A percentile compares a stretch with the other conserved stretches of the same genome.
These are phyloP conservation scores for Chouioia cunea DNA, from an alignment of 2,888 invertebrate genomes.

Conservation along the genomic window DNA sequence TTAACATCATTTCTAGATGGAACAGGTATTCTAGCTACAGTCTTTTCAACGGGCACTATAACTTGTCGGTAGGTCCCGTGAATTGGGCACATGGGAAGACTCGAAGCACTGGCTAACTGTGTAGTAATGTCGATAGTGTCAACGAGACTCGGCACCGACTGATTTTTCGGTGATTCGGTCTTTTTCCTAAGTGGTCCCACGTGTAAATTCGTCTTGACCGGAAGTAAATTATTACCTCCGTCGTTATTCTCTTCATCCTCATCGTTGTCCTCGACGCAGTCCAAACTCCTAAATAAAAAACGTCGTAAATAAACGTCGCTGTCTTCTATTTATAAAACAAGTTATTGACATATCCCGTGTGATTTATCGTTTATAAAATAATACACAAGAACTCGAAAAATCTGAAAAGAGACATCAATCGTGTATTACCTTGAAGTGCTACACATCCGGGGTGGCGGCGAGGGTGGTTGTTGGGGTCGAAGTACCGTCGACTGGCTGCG, in stretches of 20 bases:
- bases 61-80: slow-evolving; percentile 49
- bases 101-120: slow-evolving; percentile 28
- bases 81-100: slow-evolving; percentile 56
- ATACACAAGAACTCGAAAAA: too few species aligned
- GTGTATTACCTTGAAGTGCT: slow-evolving; percentile 55
- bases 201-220: slow-evolving; percentile 63
- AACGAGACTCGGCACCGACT: slow-evolving; percentile 57
- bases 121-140: slow-evolving; percentile 51
- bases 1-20: slow-evolving; percentile 52
- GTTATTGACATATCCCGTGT: not conserved
- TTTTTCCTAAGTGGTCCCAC: slow-evolving; percentile 61
- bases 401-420: not conserved
- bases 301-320: not conserved
- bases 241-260: slow-evolving; percentile 55
- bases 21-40: slow-evolving; percentile 60
- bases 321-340: not conserved
- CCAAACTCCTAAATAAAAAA: slow-evolving; percentile 53
- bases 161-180: slow-evolving; percentile 57
- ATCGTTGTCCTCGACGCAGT: slow-evolving; percentile 59
- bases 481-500: slow-evolving; percentile 5
- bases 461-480: slow-evolving; percentile 60
- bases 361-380: too few species aligned
- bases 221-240: slow-evolving; percentile 25
- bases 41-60: slow-evolving; percentile 6
- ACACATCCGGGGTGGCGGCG: slow-evolving; percentile 82